Conservation (phyloP, 1,140 invertebrate species). For the Cydia splendana region DNA sequence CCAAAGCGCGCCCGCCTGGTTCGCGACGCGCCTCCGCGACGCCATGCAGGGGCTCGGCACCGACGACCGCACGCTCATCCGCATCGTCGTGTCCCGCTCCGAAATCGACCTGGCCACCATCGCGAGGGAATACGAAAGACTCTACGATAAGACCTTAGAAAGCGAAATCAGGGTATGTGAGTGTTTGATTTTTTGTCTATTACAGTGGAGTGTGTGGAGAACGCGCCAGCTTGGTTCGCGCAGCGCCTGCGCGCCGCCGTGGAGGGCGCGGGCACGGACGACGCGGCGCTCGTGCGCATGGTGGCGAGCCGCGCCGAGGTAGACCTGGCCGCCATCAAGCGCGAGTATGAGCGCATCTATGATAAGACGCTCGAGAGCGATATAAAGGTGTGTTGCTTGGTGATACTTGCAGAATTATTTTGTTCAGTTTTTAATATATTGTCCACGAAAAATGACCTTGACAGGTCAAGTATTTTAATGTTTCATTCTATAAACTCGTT, state of each 20-base stretch:
- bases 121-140: conserved; percentile 84
- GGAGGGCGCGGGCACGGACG: conserved; percentile 86
- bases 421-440: not conserved
- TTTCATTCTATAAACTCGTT: too few species aligned
- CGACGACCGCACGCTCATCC: conserved; percentile 85
- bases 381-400: conserved; percentile 79
- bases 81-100: conserved; percentile 86
- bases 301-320: conserved; percentile 86
- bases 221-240: conserved; percentile 87
- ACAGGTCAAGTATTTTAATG: too few species aligned
- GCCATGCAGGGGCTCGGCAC: conserved; percentile 88
- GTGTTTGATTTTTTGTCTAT: not conserved
- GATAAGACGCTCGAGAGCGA: conserved; percentile 85
- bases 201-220: conserved; percentile 86
- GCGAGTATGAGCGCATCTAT: conserved; percentile 84
- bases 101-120: conserved; percentile 87
- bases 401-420: conserved; percentile 24
- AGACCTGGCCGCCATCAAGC: conserved; percentile 85
- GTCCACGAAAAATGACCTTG: too few species aligned
- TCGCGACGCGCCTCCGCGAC: conserved; percentile 86
- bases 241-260: conserved; percentile 85
- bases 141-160: conserved; percentile 85
- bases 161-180: conserved; percentile 83
- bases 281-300: conserved; percentile 85
- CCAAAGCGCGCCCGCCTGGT: conserved; percentile 84